Evolutionary conservation across 2,113 vertebrate species (phyloP).

Genomic region (Trichechus manatus): DNA sequence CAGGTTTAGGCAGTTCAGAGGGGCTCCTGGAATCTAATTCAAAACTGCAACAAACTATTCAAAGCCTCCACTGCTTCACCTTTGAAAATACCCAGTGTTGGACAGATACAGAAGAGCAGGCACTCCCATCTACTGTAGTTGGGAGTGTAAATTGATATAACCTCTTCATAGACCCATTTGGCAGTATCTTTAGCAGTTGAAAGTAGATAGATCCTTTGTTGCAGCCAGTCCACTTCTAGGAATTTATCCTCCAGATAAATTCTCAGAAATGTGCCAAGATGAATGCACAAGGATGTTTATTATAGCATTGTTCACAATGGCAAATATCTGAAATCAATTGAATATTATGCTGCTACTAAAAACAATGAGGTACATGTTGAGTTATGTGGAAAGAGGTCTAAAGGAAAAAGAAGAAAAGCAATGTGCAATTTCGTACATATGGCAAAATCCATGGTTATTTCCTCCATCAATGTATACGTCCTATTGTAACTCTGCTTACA

Average conservation of each 20-base stretch:
- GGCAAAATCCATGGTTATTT: neutral
- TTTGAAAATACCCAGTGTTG: slow-evolving; percentile 43
- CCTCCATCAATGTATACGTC: neutral
- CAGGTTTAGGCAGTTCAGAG: neutral
- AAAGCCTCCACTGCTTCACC: neutral
- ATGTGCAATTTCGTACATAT: neutral
- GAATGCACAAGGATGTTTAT: neutral
- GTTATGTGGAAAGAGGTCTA: neutral
- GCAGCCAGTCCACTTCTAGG: slow-evolving; percentile 1
- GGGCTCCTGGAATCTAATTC: neutral
- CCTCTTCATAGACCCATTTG: neutral
- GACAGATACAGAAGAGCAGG: neutral
- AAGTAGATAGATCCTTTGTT: neutral
- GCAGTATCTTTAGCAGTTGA: slow-evolving; percentile 12
- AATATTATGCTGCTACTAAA: neutral
- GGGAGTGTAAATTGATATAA: neutral
- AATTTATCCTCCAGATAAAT: slow-evolving; percentile 50
- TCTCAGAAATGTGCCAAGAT: slow-evolving; percentile 31
- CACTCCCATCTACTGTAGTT: too few relatives aligned
- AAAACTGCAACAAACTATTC: neutral
- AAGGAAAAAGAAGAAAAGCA: neutral
- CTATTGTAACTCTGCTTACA: neutral
- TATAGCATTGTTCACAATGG: neutral
- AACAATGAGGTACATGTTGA: neutral
- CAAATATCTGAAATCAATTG: neutral